These are phyloP conservation scores for Etia nguti DNA, from an alignment of 2,113 vertebrate genomes.

Conservation along the genomic window DNA sequence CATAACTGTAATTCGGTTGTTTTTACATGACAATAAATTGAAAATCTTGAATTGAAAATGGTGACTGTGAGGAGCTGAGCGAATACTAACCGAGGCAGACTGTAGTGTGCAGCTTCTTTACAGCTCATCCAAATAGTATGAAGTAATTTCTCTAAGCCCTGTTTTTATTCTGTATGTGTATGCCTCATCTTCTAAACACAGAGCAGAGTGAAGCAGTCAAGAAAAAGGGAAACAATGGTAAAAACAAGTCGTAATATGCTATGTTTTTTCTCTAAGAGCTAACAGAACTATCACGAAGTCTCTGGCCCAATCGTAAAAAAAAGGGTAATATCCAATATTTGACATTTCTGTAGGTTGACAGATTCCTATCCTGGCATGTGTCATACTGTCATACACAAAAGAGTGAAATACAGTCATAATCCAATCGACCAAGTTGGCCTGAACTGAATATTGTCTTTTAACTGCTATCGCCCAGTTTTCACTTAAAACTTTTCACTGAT, in stretches of 20 bases:
- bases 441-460: neutral
- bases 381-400: neutral
- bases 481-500: neutral
- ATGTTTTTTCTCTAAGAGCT: rapidly evolving
- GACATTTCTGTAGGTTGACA: neutral
- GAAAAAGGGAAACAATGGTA: neutral
- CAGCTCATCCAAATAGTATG: neutral
- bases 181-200: neutral
- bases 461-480: neutral
- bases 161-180: neutral
- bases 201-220: neutral
- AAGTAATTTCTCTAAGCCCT: neutral
- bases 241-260: neutral
- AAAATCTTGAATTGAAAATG: neutral
- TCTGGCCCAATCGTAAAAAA: neutral
- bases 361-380: neutral
- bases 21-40: neutral
- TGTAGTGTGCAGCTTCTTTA: neutral
- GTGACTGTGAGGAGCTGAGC: neutral
- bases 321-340: neutral
- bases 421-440: neutral
- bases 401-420: neutral
- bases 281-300: neutral
- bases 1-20: rapidly evolving
- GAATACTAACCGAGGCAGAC: neutral